Conservation (phyloP, 2,888 invertebrate species). For the Mactromeris polynyma region DNA sequence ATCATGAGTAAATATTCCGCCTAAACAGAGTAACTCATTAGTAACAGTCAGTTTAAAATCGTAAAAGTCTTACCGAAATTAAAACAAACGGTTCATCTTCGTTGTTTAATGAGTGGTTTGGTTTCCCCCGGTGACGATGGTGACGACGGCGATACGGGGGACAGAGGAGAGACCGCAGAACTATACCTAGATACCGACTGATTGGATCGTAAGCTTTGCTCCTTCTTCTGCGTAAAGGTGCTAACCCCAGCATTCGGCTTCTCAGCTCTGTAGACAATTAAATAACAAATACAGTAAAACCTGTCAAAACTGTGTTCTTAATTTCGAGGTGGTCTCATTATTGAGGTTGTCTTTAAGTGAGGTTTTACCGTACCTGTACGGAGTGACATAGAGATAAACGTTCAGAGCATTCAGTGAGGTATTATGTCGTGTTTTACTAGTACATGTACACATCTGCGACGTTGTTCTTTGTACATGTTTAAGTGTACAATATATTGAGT, state of each 20-base stretch:
- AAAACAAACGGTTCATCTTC: conserved; percentile 58
- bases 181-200: neutral
- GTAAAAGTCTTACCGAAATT: conserved; percentile 54
- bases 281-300: too few species aligned
- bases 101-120: conserved; percentile 25
- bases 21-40: too few species aligned
- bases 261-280: conserved; percentile 15
- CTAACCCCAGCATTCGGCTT: conserved; percentile 41
- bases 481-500: too few species aligned
- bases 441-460: too few species aligned
- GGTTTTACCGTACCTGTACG: too few species aligned
- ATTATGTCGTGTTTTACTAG: too few species aligned
- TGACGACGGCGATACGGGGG: conserved; percentile 9
- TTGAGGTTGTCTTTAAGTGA: too few species aligned
- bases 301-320: too few species aligned
- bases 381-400: too few species aligned
- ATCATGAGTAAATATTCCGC: neutral
- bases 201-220: conserved; percentile 34
- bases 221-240: conserved; percentile 55
- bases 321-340: too few species aligned
- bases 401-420: too few species aligned
- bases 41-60: neutral
- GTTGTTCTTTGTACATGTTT: too few species aligned
- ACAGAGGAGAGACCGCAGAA: neutral
- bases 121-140: conserved; percentile 36